Evolutionary conservation across 2,888 invertebrate species (phyloP).

Genomic region (Teleogryllus oceanicus): DNA sequence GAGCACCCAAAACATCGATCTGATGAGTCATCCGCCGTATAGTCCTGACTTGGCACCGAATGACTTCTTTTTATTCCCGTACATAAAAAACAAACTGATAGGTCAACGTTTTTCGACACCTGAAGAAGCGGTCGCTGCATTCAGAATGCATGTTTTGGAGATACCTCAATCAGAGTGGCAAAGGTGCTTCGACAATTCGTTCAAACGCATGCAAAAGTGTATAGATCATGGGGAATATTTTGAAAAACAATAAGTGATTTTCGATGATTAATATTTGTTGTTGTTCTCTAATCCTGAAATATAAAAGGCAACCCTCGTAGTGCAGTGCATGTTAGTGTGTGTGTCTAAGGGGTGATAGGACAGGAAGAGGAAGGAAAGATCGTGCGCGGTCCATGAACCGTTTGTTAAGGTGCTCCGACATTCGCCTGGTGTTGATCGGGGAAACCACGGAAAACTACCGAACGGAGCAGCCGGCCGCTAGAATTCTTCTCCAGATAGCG

Average conservation of each 20-base stretch:
- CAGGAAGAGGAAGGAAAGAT: too few species aligned
- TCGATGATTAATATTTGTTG: neutral
- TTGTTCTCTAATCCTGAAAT: too few species aligned
- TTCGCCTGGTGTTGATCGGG: too few species aligned
- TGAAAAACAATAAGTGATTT: neutral
- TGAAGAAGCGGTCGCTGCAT: constrained; percentile 21
- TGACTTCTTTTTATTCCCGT: constrained; percentile 24
- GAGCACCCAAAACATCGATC: constrained; percentile 20
- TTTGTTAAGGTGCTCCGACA: too few species aligned
- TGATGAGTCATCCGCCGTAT: constrained; percentile 22
- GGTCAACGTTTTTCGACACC: constrained; percentile 22
- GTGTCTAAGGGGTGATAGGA: too few species aligned
- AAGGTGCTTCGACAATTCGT: neutral
- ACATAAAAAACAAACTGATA: neutral
- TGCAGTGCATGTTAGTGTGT: too few species aligned
- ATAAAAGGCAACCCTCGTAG: too few species aligned
- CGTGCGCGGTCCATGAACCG: too few species aligned
- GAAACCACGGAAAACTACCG: too few species aligned
- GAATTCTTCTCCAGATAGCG: too few species aligned
- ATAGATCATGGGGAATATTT: neutral
- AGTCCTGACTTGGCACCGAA: constrained; percentile 12
- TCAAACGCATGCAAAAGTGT: constrained; percentile 19
- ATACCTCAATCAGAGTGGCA: constrained; percentile 19
- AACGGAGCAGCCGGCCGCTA: too few species aligned
- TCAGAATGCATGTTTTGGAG: constrained; percentile 21